A percentile compares a stretch with the other conserved stretches of the same genome.
phyloP scores from a whole-genome alignment of 2,888 invertebrate genomes.

The Heliconius aoede region DNA sequence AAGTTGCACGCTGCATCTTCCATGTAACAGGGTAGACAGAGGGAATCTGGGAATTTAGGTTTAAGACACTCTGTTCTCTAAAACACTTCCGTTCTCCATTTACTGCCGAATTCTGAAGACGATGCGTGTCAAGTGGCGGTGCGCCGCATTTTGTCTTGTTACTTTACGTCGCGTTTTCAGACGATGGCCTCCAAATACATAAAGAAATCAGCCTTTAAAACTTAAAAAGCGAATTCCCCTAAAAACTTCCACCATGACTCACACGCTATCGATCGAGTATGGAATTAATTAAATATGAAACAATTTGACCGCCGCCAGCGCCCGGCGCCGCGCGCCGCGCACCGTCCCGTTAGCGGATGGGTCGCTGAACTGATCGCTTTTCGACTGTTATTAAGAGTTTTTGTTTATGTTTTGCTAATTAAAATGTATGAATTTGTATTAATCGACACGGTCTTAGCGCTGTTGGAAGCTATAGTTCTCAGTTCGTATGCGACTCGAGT shows the following conservation, averaged over 20 bases:
- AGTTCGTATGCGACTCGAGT: background rate
- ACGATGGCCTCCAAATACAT: background rate
- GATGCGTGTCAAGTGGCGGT: too few species aligned
- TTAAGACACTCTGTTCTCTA: background rate
- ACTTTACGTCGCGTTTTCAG: too few species aligned
- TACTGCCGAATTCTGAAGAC: too few species aligned
- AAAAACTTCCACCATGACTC: slow-evolving; percentile 32
- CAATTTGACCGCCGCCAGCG: slow-evolving; percentile 60
- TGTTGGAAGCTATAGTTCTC: background rate
- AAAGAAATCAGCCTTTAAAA: background rate
- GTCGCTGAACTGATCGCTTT: slow-evolving; percentile 46
- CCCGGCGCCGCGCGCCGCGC: slow-evolving; percentile 60
- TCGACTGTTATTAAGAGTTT: slow-evolving; percentile 34
- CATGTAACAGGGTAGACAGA: background rate
- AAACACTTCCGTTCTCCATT: too few species aligned
- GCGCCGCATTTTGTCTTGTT: too few species aligned
- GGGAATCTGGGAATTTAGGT: background rate
- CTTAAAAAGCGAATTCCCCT: background rate
- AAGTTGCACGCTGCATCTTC: too few species aligned
- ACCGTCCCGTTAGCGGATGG: slow-evolving; percentile 58
- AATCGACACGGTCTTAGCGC: background rate
- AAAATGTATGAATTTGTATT: background rate
- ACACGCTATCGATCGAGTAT: slow-evolving; percentile 49
- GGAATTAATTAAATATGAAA: slow-evolving; percentile 68
- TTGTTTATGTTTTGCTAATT: slow-evolving; percentile 24